A percentile compares a stretch with the other conserved stretches of the same genome.
These are phyloP conservation scores for Spodoptera exigua DNA, from an alignment of 2,888 invertebrate species.

Conservation along the genomic window DNA sequence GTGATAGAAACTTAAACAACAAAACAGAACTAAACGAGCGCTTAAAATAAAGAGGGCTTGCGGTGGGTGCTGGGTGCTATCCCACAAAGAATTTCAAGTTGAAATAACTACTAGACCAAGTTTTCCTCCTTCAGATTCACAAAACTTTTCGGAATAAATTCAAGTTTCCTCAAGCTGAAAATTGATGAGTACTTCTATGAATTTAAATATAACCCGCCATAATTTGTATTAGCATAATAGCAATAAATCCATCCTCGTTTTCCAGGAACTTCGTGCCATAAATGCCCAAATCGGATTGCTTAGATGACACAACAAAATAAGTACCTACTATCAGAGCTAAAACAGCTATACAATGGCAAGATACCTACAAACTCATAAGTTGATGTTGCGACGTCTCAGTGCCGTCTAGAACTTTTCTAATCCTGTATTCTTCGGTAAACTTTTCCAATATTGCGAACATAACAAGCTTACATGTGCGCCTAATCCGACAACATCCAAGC, in stretches of 20 bases:
- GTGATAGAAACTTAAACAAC: conserved; percentile 61
- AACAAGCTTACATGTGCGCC: conserved; percentile 75
- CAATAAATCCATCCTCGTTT: conserved; percentile 32
- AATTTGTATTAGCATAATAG: conserved; percentile 48
- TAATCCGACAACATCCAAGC: conserved; percentile 70
- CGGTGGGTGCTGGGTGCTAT: conserved; percentile 38
- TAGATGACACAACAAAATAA: conserved; percentile 27
- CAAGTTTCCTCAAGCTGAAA: conserved; percentile 72
- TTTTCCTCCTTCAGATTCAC: conserved; percentile 69
- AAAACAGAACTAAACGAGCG: conserved; percentile 67
- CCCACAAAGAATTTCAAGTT: conserved; percentile 71
- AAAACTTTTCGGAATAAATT: conserved; percentile 75
- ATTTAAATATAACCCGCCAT: conserved; percentile 56
- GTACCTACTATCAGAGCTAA: conserved; percentile 38
- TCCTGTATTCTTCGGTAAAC: conserved; percentile 78
- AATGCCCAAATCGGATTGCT: conserved; percentile 22
- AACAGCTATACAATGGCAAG: conserved; percentile 32
- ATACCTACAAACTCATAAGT: conserved; percentile 51
- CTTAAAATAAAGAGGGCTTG: conserved; percentile 66
- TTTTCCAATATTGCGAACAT: conserved; percentile 82
- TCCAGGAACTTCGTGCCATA: conserved; percentile 14
- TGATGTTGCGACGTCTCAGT: conserved; percentile 66
- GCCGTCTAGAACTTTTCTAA: conserved; percentile 79
- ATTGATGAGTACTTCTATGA: conserved; percentile 71
- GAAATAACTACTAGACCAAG: conserved; percentile 74